A percentile compares a stretch with the other conserved stretches of the same genome.
Conservation (phyloP, 2,113 vertebrate genomes). For the Gopherus flavomarginatus region DNA sequence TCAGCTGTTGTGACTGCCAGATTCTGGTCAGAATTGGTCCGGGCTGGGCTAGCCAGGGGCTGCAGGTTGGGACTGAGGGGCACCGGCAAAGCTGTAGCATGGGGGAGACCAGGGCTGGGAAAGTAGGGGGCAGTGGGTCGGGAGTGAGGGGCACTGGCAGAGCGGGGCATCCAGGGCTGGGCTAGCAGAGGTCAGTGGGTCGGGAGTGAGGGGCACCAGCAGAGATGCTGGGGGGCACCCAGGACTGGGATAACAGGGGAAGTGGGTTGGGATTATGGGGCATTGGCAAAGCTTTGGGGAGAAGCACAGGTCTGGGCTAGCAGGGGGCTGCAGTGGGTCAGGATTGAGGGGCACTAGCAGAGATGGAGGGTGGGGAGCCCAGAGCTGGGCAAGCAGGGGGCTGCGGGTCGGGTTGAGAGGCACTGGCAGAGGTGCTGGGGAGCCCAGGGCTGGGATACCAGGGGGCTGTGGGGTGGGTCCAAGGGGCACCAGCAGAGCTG, state of each 20-base stretch:
- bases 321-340: neutral
- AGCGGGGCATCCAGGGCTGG: neutral
- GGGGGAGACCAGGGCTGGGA: too few species aligned
- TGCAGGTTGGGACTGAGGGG: too few species aligned
- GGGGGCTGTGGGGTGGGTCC: neutral
- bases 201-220: neutral
- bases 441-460: too few species aligned
- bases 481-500: neutral
- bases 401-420: too few species aligned
- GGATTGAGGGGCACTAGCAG: neutral
- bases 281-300: neutral
- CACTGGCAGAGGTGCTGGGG: neutral
- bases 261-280: neutral
- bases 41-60: neutral
- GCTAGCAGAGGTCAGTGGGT: rapidly evolving
- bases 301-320: neutral
- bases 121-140: too few species aligned
- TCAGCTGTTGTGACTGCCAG: neutral
- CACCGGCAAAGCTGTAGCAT: too few species aligned
- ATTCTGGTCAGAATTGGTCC: neutral
- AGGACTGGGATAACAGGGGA: neutral
- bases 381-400: neutral
- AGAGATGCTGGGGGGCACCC: neutral
- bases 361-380: neutral
- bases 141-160: neutral